phyloP scores from a whole-genome alignment of 2,888 invertebrate genomes.

The Ochropleura leucogaster region DNA sequence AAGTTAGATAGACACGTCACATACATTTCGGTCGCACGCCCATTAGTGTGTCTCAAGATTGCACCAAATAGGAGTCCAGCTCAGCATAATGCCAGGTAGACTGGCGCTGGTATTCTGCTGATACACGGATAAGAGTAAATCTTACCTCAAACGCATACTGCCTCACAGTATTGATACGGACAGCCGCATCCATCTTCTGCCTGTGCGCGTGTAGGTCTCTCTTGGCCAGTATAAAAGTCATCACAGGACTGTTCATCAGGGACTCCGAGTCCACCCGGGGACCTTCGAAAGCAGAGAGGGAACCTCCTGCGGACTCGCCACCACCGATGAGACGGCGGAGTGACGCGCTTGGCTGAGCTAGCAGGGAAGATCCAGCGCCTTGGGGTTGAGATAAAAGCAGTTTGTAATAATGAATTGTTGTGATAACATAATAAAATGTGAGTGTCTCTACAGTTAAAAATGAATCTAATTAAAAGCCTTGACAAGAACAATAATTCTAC shows the following conservation, averaged over 20 bases:
- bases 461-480: background rate
- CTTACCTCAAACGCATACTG: constrained; percentile 96
- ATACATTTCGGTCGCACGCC: too few species aligned
- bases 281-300: constrained; percentile 83
- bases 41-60: too few species aligned
- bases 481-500: background rate
- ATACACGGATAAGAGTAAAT: background rate
- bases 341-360: constrained; percentile 97
- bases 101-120: too few species aligned
- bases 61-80: too few species aligned
- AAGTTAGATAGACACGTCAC: too few species aligned
- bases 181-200: constrained; percentile 96
- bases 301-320: constrained; percentile 73
- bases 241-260: constrained; percentile 95
- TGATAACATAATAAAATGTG: background rate
- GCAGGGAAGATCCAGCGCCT: constrained; percentile 95
- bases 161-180: constrained; percentile 94
- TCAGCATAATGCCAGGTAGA: too few species aligned
- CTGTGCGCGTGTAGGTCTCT: constrained; percentile 96
- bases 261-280: constrained; percentile 88
- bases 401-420: background rate
- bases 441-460: background rate
- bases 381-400: background rate
- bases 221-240: constrained; percentile 96
- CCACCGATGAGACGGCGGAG: constrained; percentile 94